A percentile compares a stretch with the other conserved stretches of the same genome.
Conservation (phyloP, 2,113 vertebrate species). For the Aspidoscelis tigris region DNA sequence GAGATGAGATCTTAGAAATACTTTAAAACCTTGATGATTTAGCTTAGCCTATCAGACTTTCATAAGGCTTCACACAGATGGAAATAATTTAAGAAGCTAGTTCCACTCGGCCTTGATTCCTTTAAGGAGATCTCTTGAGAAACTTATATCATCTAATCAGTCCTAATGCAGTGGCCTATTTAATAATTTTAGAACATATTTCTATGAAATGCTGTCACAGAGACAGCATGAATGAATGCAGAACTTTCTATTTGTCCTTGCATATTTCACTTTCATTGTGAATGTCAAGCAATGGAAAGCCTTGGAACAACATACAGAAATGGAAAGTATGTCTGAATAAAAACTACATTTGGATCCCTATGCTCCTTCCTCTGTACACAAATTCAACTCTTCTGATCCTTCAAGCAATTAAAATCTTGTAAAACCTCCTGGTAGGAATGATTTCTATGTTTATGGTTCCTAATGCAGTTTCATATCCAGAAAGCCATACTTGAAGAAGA, state of each 20-base stretch:
- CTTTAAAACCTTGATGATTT: not conserved
- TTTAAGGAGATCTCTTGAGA: conserved; percentile 36
- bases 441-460: not conserved
- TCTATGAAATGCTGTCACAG: not conserved
- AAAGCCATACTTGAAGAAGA: not conserved
- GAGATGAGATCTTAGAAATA: not conserved
- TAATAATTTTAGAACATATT: conserved; percentile 33
- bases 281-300: conserved; percentile 6
- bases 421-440: not conserved
- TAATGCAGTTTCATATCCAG: not conserved
- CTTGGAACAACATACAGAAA: not conserved
- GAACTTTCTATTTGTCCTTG: not conserved
- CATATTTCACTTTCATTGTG: not conserved
- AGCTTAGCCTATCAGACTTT: not conserved
- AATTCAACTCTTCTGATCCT: not conserved
- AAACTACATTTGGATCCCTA: not conserved
- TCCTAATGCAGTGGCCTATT: conserved; percentile 27
- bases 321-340: not conserved
- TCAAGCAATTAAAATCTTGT: not conserved
- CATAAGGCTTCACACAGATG: fast-evolving
- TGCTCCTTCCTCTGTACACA: not conserved
- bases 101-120: conserved; percentile 1
- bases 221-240: not conserved
- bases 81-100: conserved; percentile 1
- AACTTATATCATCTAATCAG: conserved; percentile 34